Conservation (phyloP, 2,888 invertebrate genomes). For the Zaprionus bogoriensis region DNA sequence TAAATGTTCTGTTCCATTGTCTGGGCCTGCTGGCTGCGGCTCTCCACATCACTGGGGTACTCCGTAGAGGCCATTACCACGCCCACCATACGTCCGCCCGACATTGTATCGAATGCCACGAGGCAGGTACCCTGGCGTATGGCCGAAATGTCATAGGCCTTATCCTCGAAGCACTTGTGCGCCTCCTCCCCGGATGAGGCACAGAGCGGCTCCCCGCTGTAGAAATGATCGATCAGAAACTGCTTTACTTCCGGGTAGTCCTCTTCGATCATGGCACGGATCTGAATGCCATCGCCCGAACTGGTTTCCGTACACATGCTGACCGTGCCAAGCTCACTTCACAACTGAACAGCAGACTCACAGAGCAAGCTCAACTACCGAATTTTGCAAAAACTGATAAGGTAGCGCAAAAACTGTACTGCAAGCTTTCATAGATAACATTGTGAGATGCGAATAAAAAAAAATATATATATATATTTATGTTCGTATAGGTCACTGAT, state of each 20-base stretch:
- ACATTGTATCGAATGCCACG: conserved; percentile 34
- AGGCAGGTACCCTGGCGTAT: conserved; percentile 45
- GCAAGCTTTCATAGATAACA: too few relatives aligned
- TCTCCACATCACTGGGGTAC: conserved; percentile 26
- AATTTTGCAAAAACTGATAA: too few relatives aligned
- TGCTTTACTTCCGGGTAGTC: conserved; percentile 38
- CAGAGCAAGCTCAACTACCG: too few relatives aligned
- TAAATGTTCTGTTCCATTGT: conserved; percentile 27
- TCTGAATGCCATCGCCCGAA: conserved; percentile 39
- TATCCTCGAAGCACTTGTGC: conserved; percentile 17
- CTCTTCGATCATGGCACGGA: conserved; percentile 33
- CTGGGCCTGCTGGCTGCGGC: conserved; percentile 27
- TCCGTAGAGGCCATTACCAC: conserved; percentile 37
- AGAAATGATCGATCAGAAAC: conserved; percentile 35
- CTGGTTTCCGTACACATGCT: too few relatives aligned
- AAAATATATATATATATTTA: too few relatives aligned
- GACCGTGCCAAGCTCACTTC: too few relatives aligned
- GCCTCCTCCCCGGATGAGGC: conserved; percentile 29
- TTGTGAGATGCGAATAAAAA: too few relatives aligned
- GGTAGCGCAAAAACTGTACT: too few relatives aligned
- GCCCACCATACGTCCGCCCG: conserved; percentile 40
- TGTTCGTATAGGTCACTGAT: too few relatives aligned
- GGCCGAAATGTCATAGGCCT: conserved; percentile 36
- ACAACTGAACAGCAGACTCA: too few relatives aligned
- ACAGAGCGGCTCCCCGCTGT: conserved; percentile 36